These are phyloP conservation scores for Cromileptes altivelis DNA, from an alignment of 2,113 vertebrate species.

Conservation along the genomic window DNA sequence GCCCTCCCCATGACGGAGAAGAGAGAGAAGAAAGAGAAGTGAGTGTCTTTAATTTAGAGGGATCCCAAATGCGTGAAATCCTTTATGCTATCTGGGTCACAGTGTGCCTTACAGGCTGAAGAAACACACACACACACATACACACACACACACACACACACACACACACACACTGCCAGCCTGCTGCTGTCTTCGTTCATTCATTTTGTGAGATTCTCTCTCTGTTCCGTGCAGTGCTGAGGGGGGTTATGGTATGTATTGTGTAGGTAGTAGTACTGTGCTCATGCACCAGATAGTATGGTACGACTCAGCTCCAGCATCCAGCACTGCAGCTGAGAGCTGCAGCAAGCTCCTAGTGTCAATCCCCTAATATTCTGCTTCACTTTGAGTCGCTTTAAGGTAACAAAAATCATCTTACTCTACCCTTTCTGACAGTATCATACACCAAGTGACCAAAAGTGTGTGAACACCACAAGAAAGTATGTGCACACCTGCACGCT, in stretches of 20 bases:
- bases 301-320: not conserved
- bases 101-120: slow-evolving; percentile 78
- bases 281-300: not conserved
- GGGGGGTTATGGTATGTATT: slow-evolving; percentile 2
- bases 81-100: slow-evolving; percentile 84
- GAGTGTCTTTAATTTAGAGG: slow-evolving; percentile 78
- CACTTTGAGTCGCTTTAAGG: not conserved
- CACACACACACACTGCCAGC: slow-evolving; percentile 18
- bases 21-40: slow-evolving; percentile 59
- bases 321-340: not conserved
- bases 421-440: not conserved
- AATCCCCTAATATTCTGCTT: not conserved
- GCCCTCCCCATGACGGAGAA: slow-evolving; percentile 50
- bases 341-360: not conserved
- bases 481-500: not conserved
- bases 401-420: not conserved
- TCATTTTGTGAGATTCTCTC: slow-evolving; percentile 10
- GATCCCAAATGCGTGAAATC: slow-evolving; percentile 79
- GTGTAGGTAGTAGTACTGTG: slow-evolving; percentile 4
- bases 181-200: slow-evolving; percentile 38
- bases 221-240: not conserved
- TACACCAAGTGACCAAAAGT: not conserved
- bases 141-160: slow-evolving; percentile 41
- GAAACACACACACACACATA: slow-evolving; percentile 52
- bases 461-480: not conserved